Evolutionary conservation across 1,140 invertebrate species (phyloP).

Genomic region (Halictus rubicundus): DNA sequence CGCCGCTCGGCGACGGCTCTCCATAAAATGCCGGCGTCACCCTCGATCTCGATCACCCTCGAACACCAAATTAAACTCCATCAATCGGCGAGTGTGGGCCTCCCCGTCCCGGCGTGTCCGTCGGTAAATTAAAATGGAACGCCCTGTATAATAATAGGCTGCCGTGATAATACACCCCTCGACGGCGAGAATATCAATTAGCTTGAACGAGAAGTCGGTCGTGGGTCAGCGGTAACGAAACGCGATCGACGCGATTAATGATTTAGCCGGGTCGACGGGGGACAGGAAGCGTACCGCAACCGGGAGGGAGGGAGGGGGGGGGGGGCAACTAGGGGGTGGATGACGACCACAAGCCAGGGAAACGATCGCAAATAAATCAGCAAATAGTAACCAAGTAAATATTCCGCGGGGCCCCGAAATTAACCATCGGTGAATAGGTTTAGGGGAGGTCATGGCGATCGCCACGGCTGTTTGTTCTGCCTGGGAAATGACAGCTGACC

Average conservation of each 20-base stretch:
- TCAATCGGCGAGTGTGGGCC: not conserved
- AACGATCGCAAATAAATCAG: conserved; percentile 56
- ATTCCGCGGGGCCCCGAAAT: conserved; percentile 51
- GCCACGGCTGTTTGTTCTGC: conserved; percentile 63
- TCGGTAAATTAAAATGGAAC: conserved; percentile 1
- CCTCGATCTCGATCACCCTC: not conserved
- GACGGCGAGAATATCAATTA: conserved; percentile 9
- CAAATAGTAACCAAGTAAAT: conserved; percentile 55
- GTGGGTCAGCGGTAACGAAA: not conserved
- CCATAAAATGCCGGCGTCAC: not conserved
- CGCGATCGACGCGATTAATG: conserved; percentile 31
- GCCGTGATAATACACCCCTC: not conserved
- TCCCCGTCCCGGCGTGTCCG: not conserved
- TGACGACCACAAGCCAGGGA: not conserved
- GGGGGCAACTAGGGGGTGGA: not conserved
- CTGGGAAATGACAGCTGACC: conserved; percentile 67
- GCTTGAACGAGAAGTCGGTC: conserved; percentile 3
- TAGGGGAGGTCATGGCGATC: conserved; percentile 63
- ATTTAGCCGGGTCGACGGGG: conserved; percentile 18
- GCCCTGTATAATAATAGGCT: not conserved
- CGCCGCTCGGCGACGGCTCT: not conserved
- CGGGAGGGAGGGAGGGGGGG: too few relatives aligned
- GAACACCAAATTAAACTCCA: not conserved
- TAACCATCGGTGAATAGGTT: conserved; percentile 60
- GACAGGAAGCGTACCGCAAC: too few relatives aligned